Evolutionary conservation across 2,797 vertebrate genomes (phyloP).

Genomic region (Pseudochromis fuscus): DNA sequence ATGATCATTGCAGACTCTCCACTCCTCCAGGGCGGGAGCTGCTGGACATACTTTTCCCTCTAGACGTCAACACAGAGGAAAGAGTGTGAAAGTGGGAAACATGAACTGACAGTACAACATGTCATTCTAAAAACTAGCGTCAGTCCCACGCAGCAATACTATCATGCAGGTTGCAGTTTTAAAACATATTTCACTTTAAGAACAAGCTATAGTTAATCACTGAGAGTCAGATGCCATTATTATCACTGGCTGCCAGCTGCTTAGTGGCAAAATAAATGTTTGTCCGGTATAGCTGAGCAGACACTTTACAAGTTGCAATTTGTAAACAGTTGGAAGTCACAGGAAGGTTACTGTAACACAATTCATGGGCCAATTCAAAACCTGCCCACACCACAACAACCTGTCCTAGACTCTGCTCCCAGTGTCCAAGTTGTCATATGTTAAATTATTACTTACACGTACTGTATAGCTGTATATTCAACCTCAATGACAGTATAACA

Average conservation of each 20-base stretch:
- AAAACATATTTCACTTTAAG: conserved; percentile 1
- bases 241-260: conserved; percentile 18
- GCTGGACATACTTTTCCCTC: conserved; percentile 90
- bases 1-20: conserved; percentile 91
- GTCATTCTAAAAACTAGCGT: neutral
- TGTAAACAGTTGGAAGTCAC: conserved; percentile 34
- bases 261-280: conserved; percentile 42
- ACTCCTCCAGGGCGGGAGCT: conserved; percentile 88
- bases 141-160: neutral
- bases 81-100: neutral
- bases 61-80: conserved; percentile 59
- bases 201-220: neutral
- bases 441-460: conserved; percentile 12
- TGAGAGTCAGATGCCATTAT: conserved; percentile 36
- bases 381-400: neutral
- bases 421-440: neutral
- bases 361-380: neutral
- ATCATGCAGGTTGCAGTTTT: neutral
- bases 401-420: neutral
- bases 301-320: conserved; percentile 40
- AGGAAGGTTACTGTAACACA: conserved; percentile 15
- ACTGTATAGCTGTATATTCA: neutral
- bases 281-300: conserved; percentile 39
- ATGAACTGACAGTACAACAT: neutral
- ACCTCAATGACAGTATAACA: neutral